Percentiles rank a stretch among this genome's conserved stretches.
Evolutionary conservation across 1,140 invertebrate genomes (phyloP).

Genomic region (Episyrphus balteatus): DNA sequence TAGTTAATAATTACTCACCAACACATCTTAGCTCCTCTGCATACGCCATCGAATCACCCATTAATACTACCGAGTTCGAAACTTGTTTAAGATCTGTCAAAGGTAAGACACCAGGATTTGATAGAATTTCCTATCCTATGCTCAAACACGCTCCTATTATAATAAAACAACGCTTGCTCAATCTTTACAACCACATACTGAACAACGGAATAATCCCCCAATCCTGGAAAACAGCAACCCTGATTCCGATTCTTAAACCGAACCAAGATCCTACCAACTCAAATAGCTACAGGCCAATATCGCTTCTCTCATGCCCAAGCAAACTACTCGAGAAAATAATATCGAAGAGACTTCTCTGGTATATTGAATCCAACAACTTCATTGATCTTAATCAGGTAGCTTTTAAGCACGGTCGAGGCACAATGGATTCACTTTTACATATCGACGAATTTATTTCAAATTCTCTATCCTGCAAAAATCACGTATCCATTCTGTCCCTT

Average conservation of each 20-base stretch:
- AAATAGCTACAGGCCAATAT: not conserved
- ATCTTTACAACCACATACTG: conserved; percentile 4
- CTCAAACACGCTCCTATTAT: not conserved
- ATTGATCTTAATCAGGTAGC: too few species aligned
- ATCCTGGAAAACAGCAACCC: not conserved
- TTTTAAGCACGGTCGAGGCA: too few species aligned
- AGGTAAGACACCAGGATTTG: not conserved
- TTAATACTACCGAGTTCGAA: conserved; percentile 2
- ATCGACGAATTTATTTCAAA: too few species aligned
- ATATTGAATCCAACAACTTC: too few species aligned
- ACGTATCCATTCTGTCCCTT: too few species aligned
- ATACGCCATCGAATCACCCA: not conserved
- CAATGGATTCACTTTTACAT: too few species aligned
- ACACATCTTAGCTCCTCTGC: not conserved
- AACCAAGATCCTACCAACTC: not conserved
- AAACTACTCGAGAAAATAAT: conserved; percentile 1
- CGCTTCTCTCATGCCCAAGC: not conserved
- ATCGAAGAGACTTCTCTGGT: not conserved
- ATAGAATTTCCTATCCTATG: not conserved
- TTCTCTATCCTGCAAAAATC: too few species aligned
- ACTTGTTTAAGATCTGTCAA: not conserved
- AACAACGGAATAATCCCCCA: not conserved
- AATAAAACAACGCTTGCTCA: not conserved
- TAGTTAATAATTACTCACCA: not conserved
- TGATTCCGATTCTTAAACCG: not conserved